Evolutionary conservation across 2,888 invertebrate species (phyloP).

Genomic region (Nymphalis c-album): DNA sequence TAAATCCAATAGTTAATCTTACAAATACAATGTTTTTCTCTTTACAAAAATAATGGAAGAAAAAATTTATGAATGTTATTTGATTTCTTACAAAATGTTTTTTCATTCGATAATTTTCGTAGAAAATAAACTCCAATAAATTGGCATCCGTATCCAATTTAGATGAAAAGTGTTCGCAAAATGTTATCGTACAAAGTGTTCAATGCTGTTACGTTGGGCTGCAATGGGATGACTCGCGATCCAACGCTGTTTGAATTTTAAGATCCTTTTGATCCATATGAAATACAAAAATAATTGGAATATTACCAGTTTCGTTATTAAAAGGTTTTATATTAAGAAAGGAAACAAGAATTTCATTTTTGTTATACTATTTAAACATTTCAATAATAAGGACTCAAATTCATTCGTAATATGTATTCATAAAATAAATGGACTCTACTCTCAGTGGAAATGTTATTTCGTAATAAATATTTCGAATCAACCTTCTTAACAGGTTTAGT

Average conservation of each 20-base stretch:
- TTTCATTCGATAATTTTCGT: conserved; percentile 37
- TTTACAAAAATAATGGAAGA: too few relatives aligned
- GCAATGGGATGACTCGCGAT: conserved; percentile 14
- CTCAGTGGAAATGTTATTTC: too few relatives aligned
- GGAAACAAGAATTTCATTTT: too few relatives aligned
- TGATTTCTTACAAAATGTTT: background rate
- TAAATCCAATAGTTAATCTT: too few relatives aligned
- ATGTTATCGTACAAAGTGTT: conserved; percentile 13
- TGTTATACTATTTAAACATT: too few relatives aligned
- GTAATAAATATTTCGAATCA: too few relatives aligned
- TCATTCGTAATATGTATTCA: too few relatives aligned
- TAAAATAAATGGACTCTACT: too few relatives aligned
- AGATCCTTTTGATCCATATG: conserved; percentile 13
- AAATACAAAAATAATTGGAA: conserved; percentile 6
- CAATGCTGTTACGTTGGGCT: conserved; percentile 4
- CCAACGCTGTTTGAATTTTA: conserved; percentile 14
- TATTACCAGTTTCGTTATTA: background rate
- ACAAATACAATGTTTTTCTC: too few relatives aligned
- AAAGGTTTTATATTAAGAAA: too few relatives aligned
- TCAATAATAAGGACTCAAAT: too few relatives aligned
- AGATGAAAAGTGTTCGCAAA: conserved; percentile 9
- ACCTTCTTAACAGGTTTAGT: too few relatives aligned
- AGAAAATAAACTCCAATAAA: conserved; percentile 11
- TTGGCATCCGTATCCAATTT: conserved; percentile 15
- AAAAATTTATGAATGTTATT: background rate